Evolutionary conservation across 2,888 invertebrate genomes (phyloP).

Genomic region (Autographa pulchrina): DNA sequence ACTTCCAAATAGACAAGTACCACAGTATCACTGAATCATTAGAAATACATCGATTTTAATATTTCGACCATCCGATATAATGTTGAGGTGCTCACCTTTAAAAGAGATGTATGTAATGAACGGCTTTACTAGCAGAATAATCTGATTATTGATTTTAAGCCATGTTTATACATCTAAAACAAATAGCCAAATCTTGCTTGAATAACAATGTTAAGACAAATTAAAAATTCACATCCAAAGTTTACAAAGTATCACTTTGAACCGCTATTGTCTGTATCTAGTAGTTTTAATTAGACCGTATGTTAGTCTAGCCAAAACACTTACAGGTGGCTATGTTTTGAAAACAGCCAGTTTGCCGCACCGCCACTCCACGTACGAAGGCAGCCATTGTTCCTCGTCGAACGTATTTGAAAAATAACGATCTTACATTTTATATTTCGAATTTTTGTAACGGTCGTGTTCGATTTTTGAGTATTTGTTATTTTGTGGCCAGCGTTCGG

Average conservation of each 20-base stretch:
- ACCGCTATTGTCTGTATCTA: slow-evolving; percentile 59
- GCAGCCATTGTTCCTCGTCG: slow-evolving; percentile 65
- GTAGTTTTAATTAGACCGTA: slow-evolving; percentile 53
- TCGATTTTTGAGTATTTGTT: slow-evolving; percentile 39
- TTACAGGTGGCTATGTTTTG: slow-evolving; percentile 62
- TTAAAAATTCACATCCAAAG: slow-evolving; percentile 49
- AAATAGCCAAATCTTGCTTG: not conserved
- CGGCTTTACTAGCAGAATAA: not conserved
- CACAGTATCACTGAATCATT: too few species aligned
- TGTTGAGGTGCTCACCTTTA: not conserved
- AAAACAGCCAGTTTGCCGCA: slow-evolving; percentile 55
- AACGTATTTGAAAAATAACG: slow-evolving; percentile 59
- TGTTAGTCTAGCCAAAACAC: slow-evolving; percentile 60
- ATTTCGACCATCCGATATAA: not conserved
- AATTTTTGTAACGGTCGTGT: slow-evolving; percentile 51
- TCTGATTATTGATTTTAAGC: not conserved
- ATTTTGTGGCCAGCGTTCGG: slow-evolving; percentile 21
- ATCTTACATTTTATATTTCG: slow-evolving; percentile 50
- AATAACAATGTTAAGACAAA: slow-evolving; percentile 27
- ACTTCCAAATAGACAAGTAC: too few species aligned
- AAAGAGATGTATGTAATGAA: not conserved
- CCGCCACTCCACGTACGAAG: slow-evolving; percentile 44
- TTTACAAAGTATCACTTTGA: slow-evolving; percentile 57
- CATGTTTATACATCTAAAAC: not conserved
- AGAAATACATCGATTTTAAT: too few species aligned